Base-by-base conservation (phyloP, 53 echinoderm and acorn worm genomes). In the Holothuria scabra region DNA sequence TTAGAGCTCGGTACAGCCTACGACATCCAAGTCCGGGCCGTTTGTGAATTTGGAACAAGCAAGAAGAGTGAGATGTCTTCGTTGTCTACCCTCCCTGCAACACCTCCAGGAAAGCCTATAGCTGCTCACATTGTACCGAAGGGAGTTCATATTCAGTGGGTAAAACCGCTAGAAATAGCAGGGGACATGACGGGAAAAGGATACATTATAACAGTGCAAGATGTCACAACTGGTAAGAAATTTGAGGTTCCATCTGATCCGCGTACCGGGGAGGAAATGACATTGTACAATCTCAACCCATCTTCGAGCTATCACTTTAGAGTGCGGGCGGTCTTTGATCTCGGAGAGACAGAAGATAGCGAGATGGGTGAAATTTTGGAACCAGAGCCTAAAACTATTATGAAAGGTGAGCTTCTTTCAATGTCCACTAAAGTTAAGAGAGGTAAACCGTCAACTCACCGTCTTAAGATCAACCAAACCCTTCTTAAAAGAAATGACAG, bases 271-370 rank as follows among this genome's bases (percentile, higher is more conserved):
- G 65, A 61, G 22, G 75, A 64, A 35, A 62, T 59, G 18, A 88
- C 70, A 49, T 83, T 91, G 46, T 62, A 84, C 13, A 55, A 68
- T 19, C 69, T 88, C 16, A 19, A 49, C 44, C 31, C 84, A 19
- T 62, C 65, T 23, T 29, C 65, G 16, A 61, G 21, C 11, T 91
- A 91, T 71, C 68, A 14, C 14, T 76, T 91, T 32, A 74, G 49
- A 32, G 91, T 88, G 16, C 32, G 67, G n/a, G 91, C 91, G 26
- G 59, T 67, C 12, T 88, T 88, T 71, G 68, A 64, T 12, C 52
- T 11, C 16, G 88, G 76, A 16, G 88, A 67, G 33, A 78, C 44
- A 3, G 83, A 78, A 13, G 56, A 62, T 22, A 76, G 88, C 67
- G 72, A 88, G 49, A 68, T 63, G 3, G 59, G 84, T 14, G 88